phyloP scores from a whole-genome alignment of 2,888 invertebrate genomes.

The Campoplex capitator region DNA sequence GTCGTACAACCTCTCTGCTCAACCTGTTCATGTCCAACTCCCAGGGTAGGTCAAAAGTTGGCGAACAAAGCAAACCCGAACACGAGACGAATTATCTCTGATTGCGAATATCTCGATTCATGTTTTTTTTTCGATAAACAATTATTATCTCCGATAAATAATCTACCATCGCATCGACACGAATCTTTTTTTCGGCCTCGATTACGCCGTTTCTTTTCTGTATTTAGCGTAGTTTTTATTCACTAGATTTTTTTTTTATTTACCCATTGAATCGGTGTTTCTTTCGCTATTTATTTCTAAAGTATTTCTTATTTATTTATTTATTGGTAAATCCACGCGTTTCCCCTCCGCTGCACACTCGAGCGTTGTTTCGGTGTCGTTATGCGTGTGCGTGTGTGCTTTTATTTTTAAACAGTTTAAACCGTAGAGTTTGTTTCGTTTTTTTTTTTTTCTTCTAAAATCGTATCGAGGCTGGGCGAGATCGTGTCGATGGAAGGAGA shows the following conservation, averaged over 20 bases:
- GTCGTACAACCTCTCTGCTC: slow-evolving; percentile 96
- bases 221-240: background rate
- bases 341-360: background rate
- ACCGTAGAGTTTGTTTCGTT: slow-evolving; percentile 12
- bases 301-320: background rate
- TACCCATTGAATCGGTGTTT: background rate
- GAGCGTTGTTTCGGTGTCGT: background rate
- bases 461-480: slow-evolving; percentile 55
- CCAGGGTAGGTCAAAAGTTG: slow-evolving; percentile 89
- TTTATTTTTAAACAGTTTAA: slow-evolving; percentile 7
- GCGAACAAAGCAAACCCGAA: slow-evolving; percentile 20
- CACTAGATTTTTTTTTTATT: background rate
- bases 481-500: slow-evolving; percentile 59
- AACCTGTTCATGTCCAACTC: slow-evolving; percentile 98
- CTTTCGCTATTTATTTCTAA: background rate
- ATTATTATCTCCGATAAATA: background rate
- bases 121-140: background rate
- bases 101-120: background rate
- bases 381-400: slow-evolving; percentile 27
- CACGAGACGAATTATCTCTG: background rate
- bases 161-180: background rate
- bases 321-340: no score
- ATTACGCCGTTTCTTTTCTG: background rate
- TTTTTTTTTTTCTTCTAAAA: background rate
- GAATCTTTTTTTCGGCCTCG: slow-evolving; percentile 26